Conservation (phyloP, 2,797 vertebrate genomes). For the Podarcis lilfordi region DNA sequence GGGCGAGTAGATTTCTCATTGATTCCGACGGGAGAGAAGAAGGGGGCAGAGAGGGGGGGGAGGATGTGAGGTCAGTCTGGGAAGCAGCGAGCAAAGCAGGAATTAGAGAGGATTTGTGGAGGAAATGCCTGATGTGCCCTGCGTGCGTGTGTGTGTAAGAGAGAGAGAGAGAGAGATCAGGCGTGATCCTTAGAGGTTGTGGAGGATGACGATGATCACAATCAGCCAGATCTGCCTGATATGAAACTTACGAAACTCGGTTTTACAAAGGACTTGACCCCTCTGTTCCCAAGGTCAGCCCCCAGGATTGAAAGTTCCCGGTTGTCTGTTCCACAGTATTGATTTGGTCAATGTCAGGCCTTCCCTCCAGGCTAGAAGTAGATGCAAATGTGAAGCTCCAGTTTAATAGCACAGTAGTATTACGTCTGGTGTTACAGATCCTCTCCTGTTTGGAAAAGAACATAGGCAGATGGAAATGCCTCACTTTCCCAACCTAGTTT, state of each 20-base stretch:
- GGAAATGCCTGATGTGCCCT: conserved; percentile 28
- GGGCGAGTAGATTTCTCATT: conserved; percentile 22
- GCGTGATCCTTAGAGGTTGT: accelerated
- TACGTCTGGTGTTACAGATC: conserved; percentile 39
- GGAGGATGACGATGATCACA: neutral
- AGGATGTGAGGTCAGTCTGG: conserved; percentile 48
- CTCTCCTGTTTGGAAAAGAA: conserved; percentile 52
- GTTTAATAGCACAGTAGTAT: conserved; percentile 53
- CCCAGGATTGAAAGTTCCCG: conserved; percentile 59
- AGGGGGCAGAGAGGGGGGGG: neutral
- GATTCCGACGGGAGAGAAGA: neutral
- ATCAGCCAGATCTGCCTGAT: neutral
- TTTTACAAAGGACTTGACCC: conserved; percentile 21
- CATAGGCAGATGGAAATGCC: conserved; percentile 51
- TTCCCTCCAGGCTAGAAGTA: conserved; percentile 49
- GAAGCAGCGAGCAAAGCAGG: conserved; percentile 62
- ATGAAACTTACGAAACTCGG: conserved; percentile 59
- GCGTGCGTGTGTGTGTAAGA: conserved; percentile 19
- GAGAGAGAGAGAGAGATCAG: conserved; percentile 17
- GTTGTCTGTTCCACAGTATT: conserved; percentile 49
- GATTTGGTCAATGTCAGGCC: conserved; percentile 50
- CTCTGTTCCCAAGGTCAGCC: conserved; percentile 44
- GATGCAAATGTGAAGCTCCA: conserved; percentile 40
- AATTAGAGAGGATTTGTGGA: conserved; percentile 65
- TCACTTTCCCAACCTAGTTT: conserved; percentile 63